phyloP scores from a whole-genome alignment of 2,888 invertebrate species.

The Petrophora chlorosata region DNA sequence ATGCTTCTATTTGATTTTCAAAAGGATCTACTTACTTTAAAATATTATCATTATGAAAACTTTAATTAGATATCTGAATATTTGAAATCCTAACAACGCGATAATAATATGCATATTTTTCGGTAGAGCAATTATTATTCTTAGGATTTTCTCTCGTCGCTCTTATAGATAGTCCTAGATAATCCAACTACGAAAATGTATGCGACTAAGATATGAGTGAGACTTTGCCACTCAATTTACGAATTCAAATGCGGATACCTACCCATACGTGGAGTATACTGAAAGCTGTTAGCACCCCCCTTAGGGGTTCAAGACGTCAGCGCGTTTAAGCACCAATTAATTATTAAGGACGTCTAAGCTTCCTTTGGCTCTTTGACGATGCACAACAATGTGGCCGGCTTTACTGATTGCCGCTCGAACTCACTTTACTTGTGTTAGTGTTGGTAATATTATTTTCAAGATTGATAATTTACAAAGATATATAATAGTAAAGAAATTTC shows the following conservation, averaged over 20 bases:
- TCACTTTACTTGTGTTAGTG: conserved; percentile 68
- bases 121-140: no score
- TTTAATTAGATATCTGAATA: no score
- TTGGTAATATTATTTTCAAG: conserved; percentile 31
- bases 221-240: conserved; percentile 26
- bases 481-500: no score
- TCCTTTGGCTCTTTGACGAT: conserved; percentile 80
- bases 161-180: no score
- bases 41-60: no score
- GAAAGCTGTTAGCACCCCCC: conserved; percentile 70
- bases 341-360: conserved; percentile 73
- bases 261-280: conserved; percentile 44
- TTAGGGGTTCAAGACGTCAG: conserved; percentile 75
- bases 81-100: no score
- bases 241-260: conserved; percentile 18
- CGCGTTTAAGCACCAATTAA: conserved; percentile 81
- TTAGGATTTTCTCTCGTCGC: no score
- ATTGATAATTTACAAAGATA: no score
- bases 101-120: no score
- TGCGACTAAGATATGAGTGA: neutral
- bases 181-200: neutral
- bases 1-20: no score
- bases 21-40: no score
- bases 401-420: conserved; percentile 79
- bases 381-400: conserved; percentile 78